Base-by-base conservation (phyloP, 2,888 invertebrate genomes). In the Miltochrista miniata region DNA sequence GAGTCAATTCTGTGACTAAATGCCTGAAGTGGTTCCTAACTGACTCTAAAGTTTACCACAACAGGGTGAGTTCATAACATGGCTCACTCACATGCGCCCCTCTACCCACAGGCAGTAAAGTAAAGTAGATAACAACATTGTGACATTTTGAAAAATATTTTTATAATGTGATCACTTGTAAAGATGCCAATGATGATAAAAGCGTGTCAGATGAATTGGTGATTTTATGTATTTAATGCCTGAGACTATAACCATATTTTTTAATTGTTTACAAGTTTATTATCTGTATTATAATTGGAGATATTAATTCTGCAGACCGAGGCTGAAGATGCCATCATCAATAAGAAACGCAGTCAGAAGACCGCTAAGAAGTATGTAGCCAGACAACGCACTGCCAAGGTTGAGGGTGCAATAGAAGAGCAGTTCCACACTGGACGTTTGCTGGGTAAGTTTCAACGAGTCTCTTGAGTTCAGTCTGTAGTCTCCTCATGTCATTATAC, bases 341-440 rank as follows among this genome's bases (percentile, higher is more conserved):
- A 96, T 90, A 98, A 98, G 92, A 98, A 98, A 86, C 94, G 98
- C 64, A 98, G 98, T 73, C 97, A 98, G 88, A 98, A 98, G 86
- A 95, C 96, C 1, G 96, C 94, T 71, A 96, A 97, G 92, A 99
- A 99, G 91, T 99, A 98, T 87, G 94, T 97, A 83, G 93, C 95
- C 46, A 95, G 99, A 68, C 98, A 99, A 89, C 96, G 97, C 86
- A 94, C 95, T 48, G 96, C 98, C 54, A 98, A 98, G 91, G 98
- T 99, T 61, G 99, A 99, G 81, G 94, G 95, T 61, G 96, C 95
- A 44, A 87, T 99, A 55, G 98, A 98, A 86, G 99, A 99, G 87
- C 99, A 99, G 87, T 99, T 99, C 93, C 95, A 96, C 74, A 97
- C 98, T 76, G 99, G 99, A 74, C 95, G 99, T 86, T 93, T 99